A percentile compares a stretch with the other conserved stretches of the same genome.
Conservation (phyloP, 2,113 vertebrate species). For the Peromyscus polionotus region DNA sequence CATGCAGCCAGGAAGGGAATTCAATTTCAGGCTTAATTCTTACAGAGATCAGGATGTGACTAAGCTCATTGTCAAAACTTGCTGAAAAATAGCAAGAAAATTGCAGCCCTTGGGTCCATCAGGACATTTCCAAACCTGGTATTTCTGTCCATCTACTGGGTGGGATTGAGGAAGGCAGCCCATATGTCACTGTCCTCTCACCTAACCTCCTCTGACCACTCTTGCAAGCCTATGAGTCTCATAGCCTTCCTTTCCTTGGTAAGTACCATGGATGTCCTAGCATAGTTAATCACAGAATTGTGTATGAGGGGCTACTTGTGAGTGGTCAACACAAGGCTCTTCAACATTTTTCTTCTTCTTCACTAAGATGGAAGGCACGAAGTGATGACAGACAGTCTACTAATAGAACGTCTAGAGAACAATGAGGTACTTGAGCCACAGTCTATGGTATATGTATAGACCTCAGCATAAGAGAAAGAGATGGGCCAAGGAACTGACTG, state of each 20-base stretch:
- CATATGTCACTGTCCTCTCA: neutral
- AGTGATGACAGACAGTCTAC: neutral
- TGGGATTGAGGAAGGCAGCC: neutral
- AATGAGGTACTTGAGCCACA: fast-evolving
- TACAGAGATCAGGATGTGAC: neutral
- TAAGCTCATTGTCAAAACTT: neutral
- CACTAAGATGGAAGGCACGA: neutral
- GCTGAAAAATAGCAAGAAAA: neutral
- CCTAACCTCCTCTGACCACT: neutral
- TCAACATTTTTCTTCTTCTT: neutral
- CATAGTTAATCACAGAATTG: neutral
- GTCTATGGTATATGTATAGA: neutral
- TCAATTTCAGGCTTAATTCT: constrained; percentile 36
- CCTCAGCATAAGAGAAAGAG: neutral
- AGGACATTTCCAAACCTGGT: neutral
- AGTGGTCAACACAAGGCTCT: neutral
- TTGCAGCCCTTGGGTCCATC: neutral
- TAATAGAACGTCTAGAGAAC: neutral
- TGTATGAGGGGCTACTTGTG: neutral
- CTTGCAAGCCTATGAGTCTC: neutral
- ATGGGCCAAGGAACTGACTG: neutral
- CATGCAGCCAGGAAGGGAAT: neutral
- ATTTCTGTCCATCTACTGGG: neutral
- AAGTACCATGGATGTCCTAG: neutral
- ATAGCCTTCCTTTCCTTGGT: neutral